These are phyloP conservation scores for Drosophila sechellia DNA, from an alignment of 1,140 invertebrate genomes.

Conservation along the genomic window DNA sequence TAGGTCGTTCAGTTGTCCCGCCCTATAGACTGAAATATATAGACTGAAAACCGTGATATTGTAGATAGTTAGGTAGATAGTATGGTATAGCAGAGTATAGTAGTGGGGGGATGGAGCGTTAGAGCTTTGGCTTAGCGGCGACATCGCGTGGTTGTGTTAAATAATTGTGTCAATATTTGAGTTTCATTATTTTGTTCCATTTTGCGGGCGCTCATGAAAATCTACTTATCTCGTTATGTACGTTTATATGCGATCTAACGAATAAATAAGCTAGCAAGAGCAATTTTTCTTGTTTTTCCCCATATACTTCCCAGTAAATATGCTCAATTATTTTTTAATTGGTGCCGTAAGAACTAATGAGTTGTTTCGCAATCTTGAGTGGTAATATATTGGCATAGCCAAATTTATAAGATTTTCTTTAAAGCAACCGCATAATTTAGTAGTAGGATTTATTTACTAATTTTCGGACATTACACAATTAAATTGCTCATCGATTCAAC, in stretches of 20 bases:
- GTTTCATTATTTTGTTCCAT: slow-evolving; percentile 64
- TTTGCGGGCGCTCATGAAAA: slow-evolving; percentile 58
- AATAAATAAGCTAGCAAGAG: slow-evolving; percentile 34
- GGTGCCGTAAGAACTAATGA: background rate
- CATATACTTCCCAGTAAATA: slow-evolving; percentile 1
- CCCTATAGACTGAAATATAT: slow-evolving; percentile 7
- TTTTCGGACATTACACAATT: background rate
- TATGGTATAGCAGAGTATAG: background rate
- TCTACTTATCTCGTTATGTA: slow-evolving; percentile 41
- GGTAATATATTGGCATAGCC: too few species aligned
- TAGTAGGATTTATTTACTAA: background rate
- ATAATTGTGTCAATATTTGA: slow-evolving; percentile 83
- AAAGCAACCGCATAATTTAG: background rate
- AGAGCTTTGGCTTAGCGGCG: slow-evolving; percentile 39
- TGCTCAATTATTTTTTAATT: slow-evolving; percentile 26
- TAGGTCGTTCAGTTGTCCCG: slow-evolving; percentile 44
- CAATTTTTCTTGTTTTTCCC: slow-evolving; percentile 10
- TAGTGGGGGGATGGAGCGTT: slow-evolving; percentile 5
- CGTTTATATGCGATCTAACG: slow-evolving; percentile 23
- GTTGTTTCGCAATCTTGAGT: too few species aligned
- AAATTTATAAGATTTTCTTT: too few species aligned
- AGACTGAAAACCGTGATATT: slow-evolving; percentile 6
- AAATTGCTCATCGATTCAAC: background rate
- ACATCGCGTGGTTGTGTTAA: slow-evolving; percentile 78
- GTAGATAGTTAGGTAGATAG: slow-evolving; percentile 3